Conservation (phyloP, 1,140 invertebrate species). For the Drosophila funebris region DNA sequence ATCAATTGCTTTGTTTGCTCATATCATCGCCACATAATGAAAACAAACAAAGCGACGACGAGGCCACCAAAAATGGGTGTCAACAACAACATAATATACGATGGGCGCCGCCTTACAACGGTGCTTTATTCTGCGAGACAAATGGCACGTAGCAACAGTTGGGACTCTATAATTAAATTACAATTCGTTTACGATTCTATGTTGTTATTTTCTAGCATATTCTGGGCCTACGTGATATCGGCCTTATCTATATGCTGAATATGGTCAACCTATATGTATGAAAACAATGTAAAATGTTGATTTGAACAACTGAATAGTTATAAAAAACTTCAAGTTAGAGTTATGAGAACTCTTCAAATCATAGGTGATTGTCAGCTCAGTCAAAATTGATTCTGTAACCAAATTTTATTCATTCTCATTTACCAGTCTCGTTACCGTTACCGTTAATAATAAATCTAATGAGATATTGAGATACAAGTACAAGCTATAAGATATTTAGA, state of each 20-base stretch:
- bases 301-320: no score
- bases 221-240: background rate
- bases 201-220: conserved; percentile 10
- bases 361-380: no score
- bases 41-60: conserved; percentile 45
- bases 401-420: no score
- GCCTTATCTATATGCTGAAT: conserved; percentile 1
- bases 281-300: no score
- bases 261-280: no score
- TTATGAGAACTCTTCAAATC: no score
- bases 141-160: conserved; percentile 73
- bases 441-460: conserved; percentile 4
- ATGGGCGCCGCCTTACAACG: conserved; percentile 17
- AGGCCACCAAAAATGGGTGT: conserved; percentile 28
- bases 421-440: no score
- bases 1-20: conserved; percentile 40
- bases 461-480: background rate
- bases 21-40: conserved; percentile 31
- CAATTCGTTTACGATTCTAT: conserved; percentile 25
- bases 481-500: conserved; percentile 11
- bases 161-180: conserved; percentile 52
- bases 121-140: conserved; percentile 42
- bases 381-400: no score
- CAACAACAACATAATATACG: conserved; percentile 23
- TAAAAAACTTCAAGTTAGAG: no score